These are phyloP conservation scores for Rhinolophus ferrumequinum DNA, from an alignment of 2,113 vertebrate genomes.

Conservation along the genomic window DNA sequence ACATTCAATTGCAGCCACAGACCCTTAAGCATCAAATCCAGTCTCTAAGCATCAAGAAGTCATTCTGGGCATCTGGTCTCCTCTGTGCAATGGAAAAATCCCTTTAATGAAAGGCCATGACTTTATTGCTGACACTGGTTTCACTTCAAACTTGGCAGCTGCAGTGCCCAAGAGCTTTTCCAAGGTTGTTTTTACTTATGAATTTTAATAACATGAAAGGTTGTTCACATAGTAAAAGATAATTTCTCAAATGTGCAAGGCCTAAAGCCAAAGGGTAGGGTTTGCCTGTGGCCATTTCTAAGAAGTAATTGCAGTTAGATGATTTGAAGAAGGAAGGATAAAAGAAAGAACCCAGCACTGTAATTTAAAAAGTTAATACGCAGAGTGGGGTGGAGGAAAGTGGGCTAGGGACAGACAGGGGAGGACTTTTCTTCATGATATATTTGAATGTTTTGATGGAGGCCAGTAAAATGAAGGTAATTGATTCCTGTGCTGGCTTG, in stretches of 20 bases:
- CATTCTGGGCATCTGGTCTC: slow-evolving; percentile 14
- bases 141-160: not conserved
- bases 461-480: not conserved
- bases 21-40: not conserved
- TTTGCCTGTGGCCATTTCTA: not conserved
- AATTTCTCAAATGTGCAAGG: not conserved
- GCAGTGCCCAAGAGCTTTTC: not conserved
- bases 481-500: not conserved
- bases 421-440: not conserved
- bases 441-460: not conserved
- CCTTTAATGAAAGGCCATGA: slow-evolving; percentile 25
- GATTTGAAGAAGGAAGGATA: not conserved
- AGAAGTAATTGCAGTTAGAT: not conserved
- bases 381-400: not conserved
- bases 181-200: slow-evolving; percentile 39
- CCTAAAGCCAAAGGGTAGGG: not conserved
- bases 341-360: not conserved
- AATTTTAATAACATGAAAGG: slow-evolving; percentile 30
- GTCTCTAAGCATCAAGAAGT: not conserved
- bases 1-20: slow-evolving; percentile 21
- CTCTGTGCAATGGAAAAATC: not conserved
- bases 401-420: too few relatives aligned
- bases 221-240: not conserved
- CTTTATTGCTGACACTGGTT: not conserved
- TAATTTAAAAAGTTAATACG: not conserved